Conservation (phyloP, 1,140 invertebrate species). For the Ladona fulva region DNA sequence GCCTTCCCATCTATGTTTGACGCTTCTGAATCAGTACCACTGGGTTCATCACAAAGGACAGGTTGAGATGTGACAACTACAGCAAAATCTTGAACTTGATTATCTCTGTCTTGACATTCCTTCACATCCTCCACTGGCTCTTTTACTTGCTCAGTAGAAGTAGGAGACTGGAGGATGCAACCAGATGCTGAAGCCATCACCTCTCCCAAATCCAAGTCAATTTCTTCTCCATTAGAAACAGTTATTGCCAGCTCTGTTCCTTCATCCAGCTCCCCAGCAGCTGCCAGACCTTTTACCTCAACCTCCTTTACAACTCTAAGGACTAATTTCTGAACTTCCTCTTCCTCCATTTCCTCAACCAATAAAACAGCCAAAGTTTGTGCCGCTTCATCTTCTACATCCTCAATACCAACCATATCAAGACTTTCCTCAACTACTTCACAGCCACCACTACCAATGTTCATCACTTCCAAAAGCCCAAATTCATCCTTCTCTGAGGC, state of each 20-base stretch:
- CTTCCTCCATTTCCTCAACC: neutral
- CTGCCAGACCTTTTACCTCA: neutral
- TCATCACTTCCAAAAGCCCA: neutral
- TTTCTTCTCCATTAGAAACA: neutral
- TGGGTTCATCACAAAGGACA: neutral
- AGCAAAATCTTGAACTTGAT: neutral
- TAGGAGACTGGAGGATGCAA: neutral
- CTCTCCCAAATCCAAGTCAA: neutral
- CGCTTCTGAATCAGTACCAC: neutral
- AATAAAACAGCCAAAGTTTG: neutral
- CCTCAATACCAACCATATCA: neutral
- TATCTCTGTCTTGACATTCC: neutral
- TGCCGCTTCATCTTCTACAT: neutral
- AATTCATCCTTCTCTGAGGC: neutral
- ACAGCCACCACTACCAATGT: neutral
- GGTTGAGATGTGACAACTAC: neutral
- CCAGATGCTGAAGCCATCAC: neutral
- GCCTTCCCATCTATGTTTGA: neutral
- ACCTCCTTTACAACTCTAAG: neutral
- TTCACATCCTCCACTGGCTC: neutral
- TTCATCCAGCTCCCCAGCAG: neutral
- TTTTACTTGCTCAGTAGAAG: neutral
- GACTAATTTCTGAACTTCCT: neutral
- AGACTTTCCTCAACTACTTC: neutral
- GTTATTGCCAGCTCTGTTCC: neutral